phyloP scores from a whole-genome alignment of 2,113 vertebrate species.

The Myotis brandtii region DNA sequence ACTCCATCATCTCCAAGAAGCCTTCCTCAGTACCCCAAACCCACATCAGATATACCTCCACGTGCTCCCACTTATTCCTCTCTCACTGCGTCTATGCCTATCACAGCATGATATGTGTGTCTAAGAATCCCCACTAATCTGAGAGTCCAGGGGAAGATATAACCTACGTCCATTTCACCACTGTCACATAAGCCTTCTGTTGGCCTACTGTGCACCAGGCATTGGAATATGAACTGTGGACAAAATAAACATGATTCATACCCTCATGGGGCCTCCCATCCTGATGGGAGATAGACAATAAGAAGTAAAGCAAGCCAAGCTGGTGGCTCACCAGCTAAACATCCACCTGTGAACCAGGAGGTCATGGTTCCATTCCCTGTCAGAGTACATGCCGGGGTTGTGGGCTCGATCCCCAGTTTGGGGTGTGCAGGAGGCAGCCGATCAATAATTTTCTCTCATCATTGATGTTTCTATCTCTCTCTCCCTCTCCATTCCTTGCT shows the following conservation, averaged over 20 bases:
- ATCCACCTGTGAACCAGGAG: no score
- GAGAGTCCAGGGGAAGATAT: neutral
- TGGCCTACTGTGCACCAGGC: neutral
- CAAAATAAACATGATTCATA: neutral
- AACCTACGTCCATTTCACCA: neutral
- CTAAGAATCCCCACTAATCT: neutral
- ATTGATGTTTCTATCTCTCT: no score
- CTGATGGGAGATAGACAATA: neutral
- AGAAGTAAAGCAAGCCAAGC: neutral
- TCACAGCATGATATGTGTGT: neutral
- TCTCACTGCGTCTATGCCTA: neutral
- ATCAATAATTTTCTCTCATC: no score
- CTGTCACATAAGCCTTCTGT: neutral
- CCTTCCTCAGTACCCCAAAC: neutral
- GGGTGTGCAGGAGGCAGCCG: no score
- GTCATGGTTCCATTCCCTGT: no score
- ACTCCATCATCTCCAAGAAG: neutral
- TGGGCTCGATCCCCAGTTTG: no score
- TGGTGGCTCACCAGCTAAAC: no score
- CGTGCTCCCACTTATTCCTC: neutral
- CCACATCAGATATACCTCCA: neutral
- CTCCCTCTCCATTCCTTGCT: no score
- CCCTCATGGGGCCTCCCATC: neutral
- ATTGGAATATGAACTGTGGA: neutral
- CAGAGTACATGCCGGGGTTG: no score